Evolutionary conservation across 2,888 invertebrate species (phyloP), one percentile per base, ranked within the genome.

Genomic region (Drosophila nigritarsus): DNA sequence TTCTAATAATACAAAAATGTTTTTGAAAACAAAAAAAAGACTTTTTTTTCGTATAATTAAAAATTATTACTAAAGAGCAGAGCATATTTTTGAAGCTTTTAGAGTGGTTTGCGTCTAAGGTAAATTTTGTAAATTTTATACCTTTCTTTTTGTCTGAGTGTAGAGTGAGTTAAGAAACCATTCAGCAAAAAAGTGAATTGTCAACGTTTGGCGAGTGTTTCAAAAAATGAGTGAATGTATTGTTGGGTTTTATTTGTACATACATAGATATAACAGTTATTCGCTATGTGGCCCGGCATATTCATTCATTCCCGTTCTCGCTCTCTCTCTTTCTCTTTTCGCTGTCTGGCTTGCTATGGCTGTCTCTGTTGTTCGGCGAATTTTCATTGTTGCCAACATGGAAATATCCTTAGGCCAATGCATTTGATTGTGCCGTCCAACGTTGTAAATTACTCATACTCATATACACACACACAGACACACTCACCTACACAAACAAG

Each of bases 331-430:
- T 24, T 45, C 42, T 59, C 45, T 24, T 24, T 24, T 24, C 36
- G n/a, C 11, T 36, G 6, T 34, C 11, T 15, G 48, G 11, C 48
- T 34, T 50, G 42, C 50, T 42, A 45, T 49, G 61, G 38, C 62
- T 20, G 36, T 65, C 40, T 38, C 32, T 63, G 53, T 51, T 50
- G 49, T 34, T 49, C 56, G 64, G 55, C 68, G 54, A 65, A 63
- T 67, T 72, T 72, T 70, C 83, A 82, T 87, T 82, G 82, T 86
- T 78, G 71, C 68, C 83, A 76, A 85, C 85, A 75, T 74, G 88
- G 70, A 80, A 72, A 81, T 73, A 75, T 78, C 83, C 86, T 83
- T 75, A 82, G 85, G 85, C 86, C 75, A 75, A 68, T 79, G 89
- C 83, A 83, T 79, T 79, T 67, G 75, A 58, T 71, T 84, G 71